phyloP scores from a whole-genome alignment of 2,888 invertebrate genomes.

The Lomographa bimaculata region DNA sequence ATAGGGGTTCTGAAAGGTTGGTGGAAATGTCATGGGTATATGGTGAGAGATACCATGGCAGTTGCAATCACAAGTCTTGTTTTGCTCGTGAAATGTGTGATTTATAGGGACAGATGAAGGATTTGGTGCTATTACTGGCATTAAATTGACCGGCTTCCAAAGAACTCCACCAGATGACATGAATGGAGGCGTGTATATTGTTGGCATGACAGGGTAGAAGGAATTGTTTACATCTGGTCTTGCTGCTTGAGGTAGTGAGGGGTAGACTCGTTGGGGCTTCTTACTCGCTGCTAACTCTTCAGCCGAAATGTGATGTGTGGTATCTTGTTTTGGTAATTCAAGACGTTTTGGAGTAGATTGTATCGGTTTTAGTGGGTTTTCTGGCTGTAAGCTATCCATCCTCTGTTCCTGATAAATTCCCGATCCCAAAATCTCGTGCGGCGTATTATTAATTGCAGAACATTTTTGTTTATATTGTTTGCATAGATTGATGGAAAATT shows the following conservation, averaged over 20 bases:
- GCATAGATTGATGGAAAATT: conserved; percentile 13
- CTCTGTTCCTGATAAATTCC: background rate
- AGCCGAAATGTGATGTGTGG: background rate
- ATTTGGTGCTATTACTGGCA: conserved; percentile 40
- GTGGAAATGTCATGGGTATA: conserved; percentile 29
- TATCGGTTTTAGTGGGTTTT: conserved; percentile 4
- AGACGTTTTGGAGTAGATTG: conserved; percentile 2
- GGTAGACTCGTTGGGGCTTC: conserved; percentile 1
- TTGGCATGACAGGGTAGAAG: conserved; percentile 41
- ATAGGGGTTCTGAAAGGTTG: conserved; percentile 34
- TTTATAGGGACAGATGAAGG: conserved; percentile 21
- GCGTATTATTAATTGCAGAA: background rate
- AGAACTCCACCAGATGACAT: conserved; percentile 46
- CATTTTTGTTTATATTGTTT: conserved; percentile 18
- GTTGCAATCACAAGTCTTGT: conserved; percentile 51
- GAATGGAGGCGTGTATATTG: conserved; percentile 46
- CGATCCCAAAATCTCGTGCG: background rate
- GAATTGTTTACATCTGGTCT: conserved; percentile 23
- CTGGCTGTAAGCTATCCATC: too few relatives aligned
- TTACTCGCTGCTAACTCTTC: conserved; percentile 12
- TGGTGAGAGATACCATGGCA: conserved; percentile 42
- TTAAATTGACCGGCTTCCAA: conserved; percentile 54
- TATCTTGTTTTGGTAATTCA: background rate
- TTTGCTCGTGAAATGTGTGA: conserved; percentile 24
- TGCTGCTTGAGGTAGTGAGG: conserved; percentile 3